Evolutionary conservation across 2,113 vertebrate species (phyloP), one percentile per base, ranked within the genome.

Genomic region (Hypanus sabinus): DNA sequence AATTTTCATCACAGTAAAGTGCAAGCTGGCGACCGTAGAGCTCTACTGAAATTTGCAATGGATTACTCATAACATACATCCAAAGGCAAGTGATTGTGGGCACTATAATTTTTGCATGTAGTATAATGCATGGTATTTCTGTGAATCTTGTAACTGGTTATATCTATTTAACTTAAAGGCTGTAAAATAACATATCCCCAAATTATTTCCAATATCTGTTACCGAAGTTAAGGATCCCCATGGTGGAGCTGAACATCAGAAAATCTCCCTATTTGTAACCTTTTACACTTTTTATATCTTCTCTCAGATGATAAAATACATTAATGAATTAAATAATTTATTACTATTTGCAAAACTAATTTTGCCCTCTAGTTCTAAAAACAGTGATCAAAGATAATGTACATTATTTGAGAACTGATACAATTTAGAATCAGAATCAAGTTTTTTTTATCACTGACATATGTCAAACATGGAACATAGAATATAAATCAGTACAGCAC

Each of bases 191-290:
- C 11, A 30, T 9, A 76, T 30, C 1, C 5, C 24, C 30, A 27
- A n/a, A 76, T 76, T 76, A 76, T n/a, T 76, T 76, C 75, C 75
- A 76, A 76, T 76, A 76, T 76, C 30, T n/a, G 75, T n/a, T 76
- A 10, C 30, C 11, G 30, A 27, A 76, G 30, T 27, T 24, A 30
- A 76, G 75, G 27, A 27, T 76, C 75, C 9, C 75, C 18, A 73
- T 46, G 18, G 9, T 70, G 68, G 68, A 70, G 68, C 68, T 2
- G 0, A 70, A 70, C 68, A 30, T 76, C 75, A 24, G 75, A 76
- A n/a, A 76, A n/a, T 76, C 30, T 10, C 75, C 75, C 24, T n/a
- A 76, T n/a, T 30, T n/a, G 27, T 27, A n/a, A 76, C 24, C 27
- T 11, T 10, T 76, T n/a, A n/a, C 27, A 76, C 8, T 76, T n/a